phyloP scores from a whole-genome alignment of 2,888 invertebrate genomes.

The Heliconius ethilla region DNA sequence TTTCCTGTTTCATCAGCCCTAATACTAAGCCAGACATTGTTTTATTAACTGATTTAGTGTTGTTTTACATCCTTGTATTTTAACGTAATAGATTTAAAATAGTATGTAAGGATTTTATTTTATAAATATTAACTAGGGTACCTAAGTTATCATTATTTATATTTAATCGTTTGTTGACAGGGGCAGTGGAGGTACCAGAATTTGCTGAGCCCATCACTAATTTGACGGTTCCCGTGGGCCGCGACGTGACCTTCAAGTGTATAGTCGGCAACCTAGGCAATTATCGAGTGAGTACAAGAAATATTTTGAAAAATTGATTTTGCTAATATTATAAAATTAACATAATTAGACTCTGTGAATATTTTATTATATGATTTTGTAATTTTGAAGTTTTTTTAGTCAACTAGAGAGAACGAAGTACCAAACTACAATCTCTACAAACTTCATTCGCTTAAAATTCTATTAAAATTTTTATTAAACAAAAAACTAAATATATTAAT shows the following conservation, averaged over 20 bases:
- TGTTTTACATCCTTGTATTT: neutral
- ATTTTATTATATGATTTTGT: neutral
- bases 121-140: neutral
- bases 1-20: conserved; percentile 52
- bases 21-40: conserved; percentile 46
- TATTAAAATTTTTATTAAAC: too few species aligned
- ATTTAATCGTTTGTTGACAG: conserved; percentile 55
- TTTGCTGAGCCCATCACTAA: conserved; percentile 92
- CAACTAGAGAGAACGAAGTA: neutral
- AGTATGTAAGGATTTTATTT: neutral
- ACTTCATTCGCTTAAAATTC: too few species aligned
- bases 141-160: neutral
- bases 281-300: conserved; percentile 87
- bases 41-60: conserved; percentile 31
- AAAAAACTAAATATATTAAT: too few species aligned
- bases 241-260: conserved; percentile 94
- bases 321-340: neutral
- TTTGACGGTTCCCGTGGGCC: conserved; percentile 91
- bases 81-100: neutral
- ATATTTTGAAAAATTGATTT: neutral
- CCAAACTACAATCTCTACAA: too few species aligned
- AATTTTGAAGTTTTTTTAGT: neutral
- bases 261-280: conserved; percentile 93
- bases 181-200: conserved; percentile 89
- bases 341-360: neutral